phyloP scores from a whole-genome alignment of 2,113 vertebrate species.

The Daubentonia madagascariensis region DNA sequence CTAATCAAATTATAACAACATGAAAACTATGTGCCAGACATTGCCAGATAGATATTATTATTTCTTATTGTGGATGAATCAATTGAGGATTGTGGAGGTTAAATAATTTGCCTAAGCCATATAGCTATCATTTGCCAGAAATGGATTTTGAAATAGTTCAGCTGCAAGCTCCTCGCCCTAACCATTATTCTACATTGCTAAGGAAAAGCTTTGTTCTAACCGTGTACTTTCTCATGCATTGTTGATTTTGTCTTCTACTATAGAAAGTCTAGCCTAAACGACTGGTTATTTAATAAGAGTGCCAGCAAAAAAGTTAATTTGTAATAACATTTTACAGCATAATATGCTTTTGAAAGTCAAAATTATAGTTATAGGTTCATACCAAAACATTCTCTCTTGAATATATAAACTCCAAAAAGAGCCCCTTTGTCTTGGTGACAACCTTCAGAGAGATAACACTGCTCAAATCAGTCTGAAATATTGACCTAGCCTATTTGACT shows the following conservation, averaged over 20 bases:
- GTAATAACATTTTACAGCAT: not conserved
- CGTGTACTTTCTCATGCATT: not conserved
- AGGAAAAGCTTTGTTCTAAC: not conserved
- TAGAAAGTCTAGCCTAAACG: not conserved
- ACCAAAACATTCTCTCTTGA: not conserved
- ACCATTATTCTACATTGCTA: not conserved
- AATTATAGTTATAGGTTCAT: not conserved
- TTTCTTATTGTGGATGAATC: not conserved
- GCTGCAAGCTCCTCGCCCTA: not conserved
- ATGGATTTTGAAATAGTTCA: not conserved
- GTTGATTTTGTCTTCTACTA: not conserved
- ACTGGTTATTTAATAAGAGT: not conserved
- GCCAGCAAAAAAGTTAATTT: not conserved
- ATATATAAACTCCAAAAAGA: not conserved
- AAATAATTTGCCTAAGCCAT: not conserved
- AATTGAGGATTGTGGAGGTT: not conserved
- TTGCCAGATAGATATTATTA: not conserved
- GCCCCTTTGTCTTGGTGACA: not conserved
- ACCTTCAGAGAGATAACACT: not conserved
- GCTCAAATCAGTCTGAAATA: not conserved
- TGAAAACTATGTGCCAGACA: not conserved
- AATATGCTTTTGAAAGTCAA: not conserved
- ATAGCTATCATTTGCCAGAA: not conserved
- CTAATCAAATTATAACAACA: not conserved
- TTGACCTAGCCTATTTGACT: not conserved